Evolutionary conservation across 2,113 vertebrate species (phyloP), one percentile per base, ranked within the genome.

Genomic region (Nycticryphes semicollaris): DNA sequence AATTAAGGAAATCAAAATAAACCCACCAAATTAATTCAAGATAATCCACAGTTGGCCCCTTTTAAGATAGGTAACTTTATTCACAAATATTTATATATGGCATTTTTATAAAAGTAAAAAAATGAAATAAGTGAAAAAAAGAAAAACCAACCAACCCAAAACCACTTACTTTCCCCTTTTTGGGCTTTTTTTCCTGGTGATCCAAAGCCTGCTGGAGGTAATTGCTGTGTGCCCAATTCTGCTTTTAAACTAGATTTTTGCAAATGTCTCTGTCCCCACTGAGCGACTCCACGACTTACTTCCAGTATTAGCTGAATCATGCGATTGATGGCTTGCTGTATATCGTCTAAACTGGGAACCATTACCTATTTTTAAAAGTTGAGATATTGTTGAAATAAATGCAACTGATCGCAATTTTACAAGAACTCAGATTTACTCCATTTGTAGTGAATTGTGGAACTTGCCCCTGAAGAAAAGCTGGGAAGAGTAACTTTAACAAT

Each of bases 321-420:
- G 12, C 79, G 96, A 90, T 98, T 98, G 75, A 99, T 97, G 69
- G 96, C 97, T 30, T 98, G 97, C 70, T 99, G 99, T 81, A 99
- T 98, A 72, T 98, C 97, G 18, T 98, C 98, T 79, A 99, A 95
- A 93, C 96, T 98, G 48, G 99, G 99, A 82, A 97, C 81, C 56
- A 99, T 98, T 7, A 98, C 97, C 98, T 99, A 76, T 60, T 66
- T 50, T n/a, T 94, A 96, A 93, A 31, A 96, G 24, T 64, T 51
- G 35, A 88, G 66, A 69, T 57, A 54, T 6, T 66, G 30, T 56
- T 93, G 19, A 84, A 93, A 84, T 76, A 87, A 87, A 85, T 37
- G 39, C 33, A 93, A 51, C 9, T 15, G 19, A 41, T 4, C 59
- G 20, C 9, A 54, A 63, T 86, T 86, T 63, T 87, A 30, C 20